Evolutionary conservation across 2,797 vertebrate species (phyloP).

Genomic region (Bovichtus diacanthus): DNA sequence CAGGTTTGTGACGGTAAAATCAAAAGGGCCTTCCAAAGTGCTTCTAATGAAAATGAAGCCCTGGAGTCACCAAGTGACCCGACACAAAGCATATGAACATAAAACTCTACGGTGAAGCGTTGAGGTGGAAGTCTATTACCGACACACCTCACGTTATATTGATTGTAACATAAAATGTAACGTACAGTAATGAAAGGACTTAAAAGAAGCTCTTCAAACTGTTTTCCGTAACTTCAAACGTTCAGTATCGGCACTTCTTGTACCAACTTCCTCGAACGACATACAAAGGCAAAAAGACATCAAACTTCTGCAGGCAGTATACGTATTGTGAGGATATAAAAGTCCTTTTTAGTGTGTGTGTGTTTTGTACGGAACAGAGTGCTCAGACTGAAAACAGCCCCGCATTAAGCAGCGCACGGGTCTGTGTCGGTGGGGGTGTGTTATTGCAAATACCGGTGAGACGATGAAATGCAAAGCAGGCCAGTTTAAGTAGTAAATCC

Average conservation of each 20-base stretch:
- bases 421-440: neutral
- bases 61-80: constrained; percentile 53
- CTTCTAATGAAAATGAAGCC: constrained; percentile 80
- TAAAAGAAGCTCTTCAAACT: neutral
- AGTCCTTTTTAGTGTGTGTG: too few species aligned
- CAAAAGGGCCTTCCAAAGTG: constrained; percentile 73
- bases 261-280: neutral
- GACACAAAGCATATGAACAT: constrained; percentile 62
- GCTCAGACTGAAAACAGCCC: neutral
- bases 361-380: neutral
- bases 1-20: constrained; percentile 74
- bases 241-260: neutral
- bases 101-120: constrained; percentile 55
- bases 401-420: neutral
- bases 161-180: constrained; percentile 50
- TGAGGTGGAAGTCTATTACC: constrained; percentile 43
- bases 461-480: neutral
- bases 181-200: neutral
- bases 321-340: constrained; percentile 1
- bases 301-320: neutral
- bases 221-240: neutral
- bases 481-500: neutral
- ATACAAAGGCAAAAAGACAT: neutral
- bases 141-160: constrained; percentile 41
- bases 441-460: neutral